Conservation (phyloP, 2,113 vertebrate genomes). For the Thomomys bottae region DNA sequence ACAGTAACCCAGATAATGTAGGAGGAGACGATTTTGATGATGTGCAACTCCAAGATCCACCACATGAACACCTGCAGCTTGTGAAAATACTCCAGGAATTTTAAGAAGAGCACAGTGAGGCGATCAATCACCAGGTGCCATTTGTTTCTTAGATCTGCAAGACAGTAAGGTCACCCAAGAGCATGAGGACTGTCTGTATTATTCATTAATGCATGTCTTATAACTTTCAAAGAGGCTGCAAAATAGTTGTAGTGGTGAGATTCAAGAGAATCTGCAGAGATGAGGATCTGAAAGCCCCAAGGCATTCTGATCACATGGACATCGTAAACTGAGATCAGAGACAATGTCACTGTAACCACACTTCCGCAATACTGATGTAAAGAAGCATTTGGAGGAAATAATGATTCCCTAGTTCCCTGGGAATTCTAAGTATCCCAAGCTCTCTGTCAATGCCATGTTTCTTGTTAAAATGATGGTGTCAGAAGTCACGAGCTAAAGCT, state of each 20-base stretch:
- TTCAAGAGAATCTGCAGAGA: too few relatives aligned
- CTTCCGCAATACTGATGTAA: not conserved
- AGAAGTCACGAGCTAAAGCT: not conserved
- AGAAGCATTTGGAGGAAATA: not conserved
- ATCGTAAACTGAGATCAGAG: not conserved
- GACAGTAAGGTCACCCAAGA: not conserved
- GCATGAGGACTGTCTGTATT: not conserved
- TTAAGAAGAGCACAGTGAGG: constrained; percentile 96
- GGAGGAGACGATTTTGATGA: constrained; percentile 97
- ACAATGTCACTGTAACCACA: too few relatives aligned
- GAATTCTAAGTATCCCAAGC: not conserved
- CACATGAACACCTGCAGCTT: constrained; percentile 98
- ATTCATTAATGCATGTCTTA: not conserved
- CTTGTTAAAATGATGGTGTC: not conserved
- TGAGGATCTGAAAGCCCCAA: not conserved
- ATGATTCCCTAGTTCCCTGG: not conserved
- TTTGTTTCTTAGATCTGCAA: constrained; percentile 94
- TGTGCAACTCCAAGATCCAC: constrained; percentile 98
- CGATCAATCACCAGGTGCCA: constrained; percentile 98
- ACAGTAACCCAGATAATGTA: constrained; percentile 95
- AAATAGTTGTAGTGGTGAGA: not conserved
- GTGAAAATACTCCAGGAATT: constrained; percentile 97
- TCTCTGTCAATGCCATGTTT: not conserved
- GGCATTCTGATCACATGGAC: too few relatives aligned
- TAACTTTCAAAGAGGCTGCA: not conserved